phyloP scores from a whole-genome alignment of 1,140 invertebrate genomes.

The Papilio helenus region DNA sequence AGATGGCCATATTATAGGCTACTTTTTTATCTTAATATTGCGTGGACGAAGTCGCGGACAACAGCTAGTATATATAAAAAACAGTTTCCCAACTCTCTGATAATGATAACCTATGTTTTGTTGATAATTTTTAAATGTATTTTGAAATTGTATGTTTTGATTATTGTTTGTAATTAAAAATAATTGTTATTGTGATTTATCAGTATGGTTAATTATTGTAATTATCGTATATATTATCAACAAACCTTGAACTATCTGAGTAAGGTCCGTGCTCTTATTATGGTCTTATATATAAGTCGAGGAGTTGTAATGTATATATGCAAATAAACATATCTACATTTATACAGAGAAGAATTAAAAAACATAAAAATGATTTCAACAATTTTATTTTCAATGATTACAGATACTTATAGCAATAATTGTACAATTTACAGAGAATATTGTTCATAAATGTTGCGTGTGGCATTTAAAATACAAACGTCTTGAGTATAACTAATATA shows the following conservation, averaged over 20 bases:
- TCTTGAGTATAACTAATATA: too few relatives aligned
- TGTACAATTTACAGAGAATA: too few relatives aligned
- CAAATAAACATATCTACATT: neutral
- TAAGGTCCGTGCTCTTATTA: neutral
- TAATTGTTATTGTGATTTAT: neutral
- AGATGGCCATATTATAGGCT: too few relatives aligned
- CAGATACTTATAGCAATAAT: too few relatives aligned
- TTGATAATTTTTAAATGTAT: neutral
- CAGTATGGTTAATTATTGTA: neutral
- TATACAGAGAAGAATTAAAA: too few relatives aligned
- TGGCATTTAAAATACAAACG: too few relatives aligned
- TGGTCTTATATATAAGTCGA: neutral
- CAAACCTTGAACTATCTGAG: neutral
- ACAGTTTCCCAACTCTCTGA: neutral
- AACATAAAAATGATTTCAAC: too few relatives aligned
- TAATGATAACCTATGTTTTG: constrained; percentile 4
- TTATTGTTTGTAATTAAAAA: neutral
- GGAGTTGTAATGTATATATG: neutral
- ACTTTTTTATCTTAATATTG: too few relatives aligned
- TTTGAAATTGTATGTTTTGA: neutral
- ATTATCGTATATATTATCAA: neutral
- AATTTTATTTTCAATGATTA: too few relatives aligned
- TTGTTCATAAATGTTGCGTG: too few relatives aligned
- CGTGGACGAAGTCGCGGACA: too few relatives aligned
- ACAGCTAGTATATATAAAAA: too few relatives aligned